Base-by-base conservation (phyloP, 2,888 invertebrate species). In the Microplitis manilae region DNA sequence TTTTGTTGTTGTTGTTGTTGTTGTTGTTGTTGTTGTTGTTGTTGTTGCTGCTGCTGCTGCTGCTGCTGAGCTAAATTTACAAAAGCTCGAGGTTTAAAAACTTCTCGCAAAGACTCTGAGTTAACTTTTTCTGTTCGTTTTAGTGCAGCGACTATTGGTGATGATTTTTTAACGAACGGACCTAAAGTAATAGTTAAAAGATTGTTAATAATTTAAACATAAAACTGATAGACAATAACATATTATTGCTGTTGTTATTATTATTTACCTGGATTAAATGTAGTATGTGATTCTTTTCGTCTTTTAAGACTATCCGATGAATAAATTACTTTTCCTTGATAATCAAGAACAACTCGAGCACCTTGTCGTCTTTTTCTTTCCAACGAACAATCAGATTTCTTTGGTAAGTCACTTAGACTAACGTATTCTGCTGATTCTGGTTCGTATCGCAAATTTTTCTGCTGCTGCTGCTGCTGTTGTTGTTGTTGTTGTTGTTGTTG, bases 271-370 rank as follows among this genome's bases (percentile, higher is more conserved):
- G 96, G 96, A 91, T 95, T 96, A 86, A 96, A 96, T 50, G 96
- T 96, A 60, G 96, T 95, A 86, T 96, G 95, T 15, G 95, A 94
- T 79, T 94, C 94, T 91, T 95, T 95, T 81, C 94, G 92, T 84
- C 96, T 92, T 87, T 94, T 94, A 81, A 96, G 90, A 86, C 96
- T 96, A 85, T 96, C 96, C 20, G 96, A 96, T 80, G 95, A 95
- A 90, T 95, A 97, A 79, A 97, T 94, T 67, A 97, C 95, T 92
- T 95, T 95, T 73, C 97, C 97, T 85, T 95, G 95, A 38, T 96
- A 94, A 90, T 96, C 96, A 67, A 97, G 90, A 59, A 94, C 95
- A 62, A 96, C 96, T 86, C 96, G 93, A 30, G 95, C 95, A 38
- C 95, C 95, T 86, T 93, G 93, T 76, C 92, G 90, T 65, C 38